Percentiles rank a stretch among this genome's conserved stretches.
phyloP scores from a whole-genome alignment of 1,140 invertebrate genomes.

The Ganaspis sp. region DNA sequence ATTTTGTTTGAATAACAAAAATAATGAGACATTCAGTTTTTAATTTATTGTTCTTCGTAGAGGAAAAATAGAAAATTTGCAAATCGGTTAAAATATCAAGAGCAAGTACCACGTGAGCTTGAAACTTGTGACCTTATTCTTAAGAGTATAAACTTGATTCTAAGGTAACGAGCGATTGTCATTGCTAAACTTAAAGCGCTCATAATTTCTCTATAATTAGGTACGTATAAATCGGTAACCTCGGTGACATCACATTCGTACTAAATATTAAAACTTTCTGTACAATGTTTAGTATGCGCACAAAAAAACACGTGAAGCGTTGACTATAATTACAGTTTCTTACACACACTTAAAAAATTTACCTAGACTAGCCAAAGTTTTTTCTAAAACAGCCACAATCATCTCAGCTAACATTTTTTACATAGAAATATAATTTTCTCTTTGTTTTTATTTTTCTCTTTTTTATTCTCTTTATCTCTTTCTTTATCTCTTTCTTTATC shows the following conservation, averaged over 20 bases:
- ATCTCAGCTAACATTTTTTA: not conserved
- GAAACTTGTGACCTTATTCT: conserved; percentile 56
- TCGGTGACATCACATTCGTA: conserved; percentile 74
- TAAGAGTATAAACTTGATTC: conserved; percentile 51
- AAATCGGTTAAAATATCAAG: not conserved
- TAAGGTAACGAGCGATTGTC: conserved; percentile 63
- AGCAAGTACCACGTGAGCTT: conserved; percentile 43
- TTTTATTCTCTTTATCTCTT: no score
- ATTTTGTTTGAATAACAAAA: no score
- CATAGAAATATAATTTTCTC: no score
- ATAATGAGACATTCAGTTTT: no score
- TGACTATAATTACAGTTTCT: not conserved
- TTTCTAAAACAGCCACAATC: not conserved
- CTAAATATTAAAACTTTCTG: conserved; percentile 52
- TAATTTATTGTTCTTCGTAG: not conserved
- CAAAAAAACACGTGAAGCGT: not conserved
- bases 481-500: no score
- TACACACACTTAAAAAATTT: not conserved
- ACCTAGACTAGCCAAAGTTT: not conserved
- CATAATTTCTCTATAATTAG: conserved; percentile 9
- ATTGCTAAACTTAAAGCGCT: conserved; percentile 9
- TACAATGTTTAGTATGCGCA: conserved; percentile 10
- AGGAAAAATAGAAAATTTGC: not conserved
- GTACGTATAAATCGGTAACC: conserved; percentile 73
- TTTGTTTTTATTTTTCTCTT: no score